Base-by-base conservation (phyloP, 2,113 vertebrate genomes). In the cattle (Bos taurus) region DNA sequence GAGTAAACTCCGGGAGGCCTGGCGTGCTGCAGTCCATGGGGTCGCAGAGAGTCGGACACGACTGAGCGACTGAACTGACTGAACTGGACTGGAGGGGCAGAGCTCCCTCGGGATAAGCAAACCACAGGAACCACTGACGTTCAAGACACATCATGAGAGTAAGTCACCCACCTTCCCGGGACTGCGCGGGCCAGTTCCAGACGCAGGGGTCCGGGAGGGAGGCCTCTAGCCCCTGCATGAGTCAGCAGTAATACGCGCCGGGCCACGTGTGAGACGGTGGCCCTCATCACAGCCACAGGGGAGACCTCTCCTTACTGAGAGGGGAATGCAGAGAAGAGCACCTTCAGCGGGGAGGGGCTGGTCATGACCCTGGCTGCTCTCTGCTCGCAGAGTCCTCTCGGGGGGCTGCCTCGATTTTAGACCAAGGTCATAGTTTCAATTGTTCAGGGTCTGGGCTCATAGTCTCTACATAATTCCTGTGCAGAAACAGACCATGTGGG, bases 41-140 rank as follows among this genome's bases (percentile, higher is more conserved):
- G n/a, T 71, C 0, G 0, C 67, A 71, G 67, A 19, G 16, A 40
- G 67, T 23, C 0, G 5, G 67, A 71, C 67, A 23, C 0, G 10
- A 40, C n/a, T 71, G 64, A 67, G 33, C 8, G 4, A 71, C 64
- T 36, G 67, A 40, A 67, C 64, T n/a, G 17, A 36, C 64, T 71
- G n/a, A 12, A 71, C n/a, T 23, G 67, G 19, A 36, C 56, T 85
- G 28, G n/a, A 40, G n/a, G 26, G 0, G 10, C 19, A 9, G 28
- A 62, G 33, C 33, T n/a, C 59, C 64, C 16, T 19, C 2, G 3
- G 26, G 14, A 15, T 78, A 46, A 56, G 21, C 56, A 64, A 64
- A 30, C 23, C 30, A 3, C 23, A 23, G 77, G 21, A 57, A 30
- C 59, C 60, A n/a, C 28, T 0, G 19, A 82, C 4, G 36, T 82